A percentile compares a stretch with the other conserved stretches of the same genome.
Conservation (phyloP, 2,113 vertebrate species). For the Hyperoodon ampullatus region DNA sequence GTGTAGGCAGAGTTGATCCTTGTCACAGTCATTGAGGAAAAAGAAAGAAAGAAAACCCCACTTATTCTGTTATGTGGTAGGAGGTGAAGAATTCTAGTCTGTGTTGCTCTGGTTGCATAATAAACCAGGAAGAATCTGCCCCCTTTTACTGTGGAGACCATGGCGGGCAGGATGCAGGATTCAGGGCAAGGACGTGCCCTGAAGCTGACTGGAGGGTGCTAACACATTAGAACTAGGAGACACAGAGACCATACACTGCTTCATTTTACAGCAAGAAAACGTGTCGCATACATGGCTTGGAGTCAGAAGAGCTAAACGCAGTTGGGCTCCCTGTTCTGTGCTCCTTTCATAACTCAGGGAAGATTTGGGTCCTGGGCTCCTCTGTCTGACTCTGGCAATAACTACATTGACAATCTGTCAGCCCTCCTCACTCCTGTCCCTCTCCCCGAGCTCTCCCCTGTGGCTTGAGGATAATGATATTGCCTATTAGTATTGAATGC, state of each 20-base stretch:
- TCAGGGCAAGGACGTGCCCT: accelerated
- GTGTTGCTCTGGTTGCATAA: background rate
- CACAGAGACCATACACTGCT: background rate
- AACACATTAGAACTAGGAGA: background rate
- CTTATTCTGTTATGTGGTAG: background rate
- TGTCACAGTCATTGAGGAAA: background rate
- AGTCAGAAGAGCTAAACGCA: background rate
- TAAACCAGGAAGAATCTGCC: background rate
- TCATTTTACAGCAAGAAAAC: background rate
- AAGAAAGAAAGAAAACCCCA: background rate
- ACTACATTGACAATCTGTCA: background rate
- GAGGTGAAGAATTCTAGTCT: background rate
- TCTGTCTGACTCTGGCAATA: background rate
- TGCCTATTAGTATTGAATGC: background rate
- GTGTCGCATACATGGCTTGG: background rate
- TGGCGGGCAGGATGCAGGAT: background rate
- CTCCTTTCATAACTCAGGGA: background rate
- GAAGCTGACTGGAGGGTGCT: background rate
- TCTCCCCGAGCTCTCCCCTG: background rate
- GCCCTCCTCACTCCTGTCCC: background rate
- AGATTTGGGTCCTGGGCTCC: background rate
- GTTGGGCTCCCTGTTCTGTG: background rate
- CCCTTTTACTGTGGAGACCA: background rate
- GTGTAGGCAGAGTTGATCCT: background rate
- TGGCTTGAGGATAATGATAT: background rate